These are phyloP conservation scores for Eolophus roseicapilla DNA, from an alignment of 2,113 vertebrate genomes.

Conservation along the genomic window DNA sequence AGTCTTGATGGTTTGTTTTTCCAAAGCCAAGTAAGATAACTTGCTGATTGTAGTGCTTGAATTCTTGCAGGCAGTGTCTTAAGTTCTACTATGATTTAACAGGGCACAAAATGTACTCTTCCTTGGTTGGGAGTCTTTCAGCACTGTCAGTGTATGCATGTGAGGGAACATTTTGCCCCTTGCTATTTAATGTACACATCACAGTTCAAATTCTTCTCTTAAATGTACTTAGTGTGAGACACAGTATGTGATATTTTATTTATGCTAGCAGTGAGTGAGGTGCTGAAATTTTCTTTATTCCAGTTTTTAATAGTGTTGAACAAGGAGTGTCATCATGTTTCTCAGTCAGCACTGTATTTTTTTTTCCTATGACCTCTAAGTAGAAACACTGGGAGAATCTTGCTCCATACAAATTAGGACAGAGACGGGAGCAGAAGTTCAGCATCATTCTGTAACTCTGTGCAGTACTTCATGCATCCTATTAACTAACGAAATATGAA, in stretches of 20 bases:
- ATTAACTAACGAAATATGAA: conserved; percentile 15
- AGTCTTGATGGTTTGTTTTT: background rate
- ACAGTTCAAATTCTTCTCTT: background rate
- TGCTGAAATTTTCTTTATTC: conserved; percentile 11
- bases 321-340: background rate
- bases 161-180: background rate
- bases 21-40: background rate
- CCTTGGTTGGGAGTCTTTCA: background rate
- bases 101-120: background rate
- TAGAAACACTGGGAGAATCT: background rate
- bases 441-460: background rate
- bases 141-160: background rate
- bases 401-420: background rate
- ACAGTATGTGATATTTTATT: background rate
- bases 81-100: background rate
- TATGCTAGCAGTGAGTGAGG: background rate
- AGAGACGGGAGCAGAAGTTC: background rate
- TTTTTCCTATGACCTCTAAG: background rate
- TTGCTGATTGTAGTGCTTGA: background rate
- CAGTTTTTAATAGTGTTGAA: background rate
- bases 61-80: background rate
- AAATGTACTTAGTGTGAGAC: background rate
- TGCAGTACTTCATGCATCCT: background rate
- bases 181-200: background rate
- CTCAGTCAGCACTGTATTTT: background rate